phyloP scores from a whole-genome alignment of 1,140 invertebrate species.

The Drosophila neocordata region DNA sequence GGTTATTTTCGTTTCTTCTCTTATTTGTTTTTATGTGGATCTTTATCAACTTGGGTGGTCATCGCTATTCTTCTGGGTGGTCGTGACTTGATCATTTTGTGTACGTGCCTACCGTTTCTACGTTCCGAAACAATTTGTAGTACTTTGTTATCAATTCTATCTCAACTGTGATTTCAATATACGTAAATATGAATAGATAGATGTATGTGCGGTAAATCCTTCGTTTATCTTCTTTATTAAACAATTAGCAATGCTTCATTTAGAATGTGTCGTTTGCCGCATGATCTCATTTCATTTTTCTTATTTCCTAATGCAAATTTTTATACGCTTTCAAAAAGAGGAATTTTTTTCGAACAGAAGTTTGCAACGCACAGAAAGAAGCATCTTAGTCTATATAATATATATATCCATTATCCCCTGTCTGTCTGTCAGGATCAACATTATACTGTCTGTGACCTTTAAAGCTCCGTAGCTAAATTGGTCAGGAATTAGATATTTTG shows the following conservation, averaged over 20 bases:
- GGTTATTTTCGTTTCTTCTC: too few relatives aligned
- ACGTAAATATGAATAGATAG: too few relatives aligned
- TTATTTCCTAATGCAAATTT: neutral
- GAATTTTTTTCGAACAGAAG: too few relatives aligned
- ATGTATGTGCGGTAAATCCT: neutral
- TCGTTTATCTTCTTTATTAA: slow-evolving; percentile 60
- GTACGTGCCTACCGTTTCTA: slow-evolving; percentile 57
- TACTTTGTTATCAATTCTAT: slow-evolving; percentile 40
- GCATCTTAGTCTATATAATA: too few relatives aligned
- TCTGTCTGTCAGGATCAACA: too few relatives aligned
- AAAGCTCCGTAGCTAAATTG: too few relatives aligned
- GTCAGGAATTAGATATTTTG: too few relatives aligned
- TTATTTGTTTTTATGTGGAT: slow-evolving; percentile 24
- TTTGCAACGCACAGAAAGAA: too few relatives aligned
- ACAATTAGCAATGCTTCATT: slow-evolving; percentile 54
- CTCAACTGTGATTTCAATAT: slow-evolving; percentile 44
- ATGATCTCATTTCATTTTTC: slow-evolving; percentile 39
- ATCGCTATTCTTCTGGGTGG: slow-evolving; percentile 30
- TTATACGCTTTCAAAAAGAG: too few relatives aligned
- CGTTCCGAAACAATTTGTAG: slow-evolving; percentile 28
- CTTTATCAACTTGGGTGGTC: slow-evolving; percentile 43
- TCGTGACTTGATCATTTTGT: slow-evolving; percentile 41
- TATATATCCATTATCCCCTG: too few relatives aligned
- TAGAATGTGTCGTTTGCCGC: slow-evolving; percentile 9
- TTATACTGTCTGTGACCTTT: too few relatives aligned